Percentiles rank a stretch among this genome's conserved stretches.
These are phyloP conservation scores for Drosophila bunnanda DNA, from an alignment of 2,888 invertebrate genomes.

Conservation along the genomic window DNA sequence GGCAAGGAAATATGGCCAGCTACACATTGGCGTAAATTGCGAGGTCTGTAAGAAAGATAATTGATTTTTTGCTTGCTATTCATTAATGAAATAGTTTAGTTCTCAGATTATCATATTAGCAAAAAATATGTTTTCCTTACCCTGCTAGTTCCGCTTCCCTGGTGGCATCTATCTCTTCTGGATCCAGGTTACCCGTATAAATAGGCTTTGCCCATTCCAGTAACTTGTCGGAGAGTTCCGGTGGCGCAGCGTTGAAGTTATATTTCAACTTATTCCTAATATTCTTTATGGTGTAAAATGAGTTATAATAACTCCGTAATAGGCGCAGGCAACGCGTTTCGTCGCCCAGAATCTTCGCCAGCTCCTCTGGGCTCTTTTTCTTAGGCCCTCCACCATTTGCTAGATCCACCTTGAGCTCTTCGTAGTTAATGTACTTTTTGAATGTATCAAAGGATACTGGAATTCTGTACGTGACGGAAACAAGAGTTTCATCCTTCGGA, in stretches of 20 bases:
- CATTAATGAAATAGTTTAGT: neutral
- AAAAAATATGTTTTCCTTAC: neutral
- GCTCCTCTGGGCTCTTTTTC: neutral
- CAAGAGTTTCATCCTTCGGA: conserved; percentile 10
- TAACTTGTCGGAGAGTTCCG: neutral
- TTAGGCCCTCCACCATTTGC: neutral
- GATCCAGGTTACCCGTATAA: neutral
- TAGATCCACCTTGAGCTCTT: conserved; percentile 18
- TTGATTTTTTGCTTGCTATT: neutral
- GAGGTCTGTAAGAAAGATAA: neutral
- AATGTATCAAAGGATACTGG: conserved; percentile 53
- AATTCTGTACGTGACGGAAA: conserved; percentile 37
- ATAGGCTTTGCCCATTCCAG: conserved; percentile 25
- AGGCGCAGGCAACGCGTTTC: neutral
- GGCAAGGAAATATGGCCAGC: too few species aligned
- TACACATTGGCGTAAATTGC: neutral
- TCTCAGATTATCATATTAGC: neutral
- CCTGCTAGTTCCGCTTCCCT: neutral
- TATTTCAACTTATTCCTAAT: conserved; percentile 1
- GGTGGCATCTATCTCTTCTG: neutral
- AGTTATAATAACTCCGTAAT: neutral
- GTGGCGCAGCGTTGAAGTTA: conserved; percentile 1
- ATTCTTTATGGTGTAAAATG: neutral
- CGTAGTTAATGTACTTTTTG: conserved; percentile 37
- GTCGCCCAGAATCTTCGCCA: neutral